Percentiles rank a stretch among this genome's conserved stretches.
phyloP scores from a whole-genome alignment of 2,888 invertebrate genomes.

The Phalera bucephala region DNA sequence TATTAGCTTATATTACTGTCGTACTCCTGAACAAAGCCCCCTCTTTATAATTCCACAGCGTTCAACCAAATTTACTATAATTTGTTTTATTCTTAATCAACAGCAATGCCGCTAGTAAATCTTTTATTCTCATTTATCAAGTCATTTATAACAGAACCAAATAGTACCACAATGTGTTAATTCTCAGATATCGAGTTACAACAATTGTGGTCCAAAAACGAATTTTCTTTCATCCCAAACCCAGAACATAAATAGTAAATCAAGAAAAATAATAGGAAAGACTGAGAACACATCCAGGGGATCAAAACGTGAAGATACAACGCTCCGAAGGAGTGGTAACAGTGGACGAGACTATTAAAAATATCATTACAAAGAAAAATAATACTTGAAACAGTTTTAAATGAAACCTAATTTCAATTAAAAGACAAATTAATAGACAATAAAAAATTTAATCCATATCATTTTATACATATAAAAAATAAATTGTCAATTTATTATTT shows the following conservation, averaged over 20 bases:
- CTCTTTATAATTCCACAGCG: too few species aligned
- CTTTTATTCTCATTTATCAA: too few species aligned
- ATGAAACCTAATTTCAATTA: not conserved
- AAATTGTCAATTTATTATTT: constrained; percentile 19
- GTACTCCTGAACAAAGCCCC: too few species aligned
- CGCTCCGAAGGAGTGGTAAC: not conserved
- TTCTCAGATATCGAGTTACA: constrained; percentile 23
- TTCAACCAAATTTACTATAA: too few species aligned
- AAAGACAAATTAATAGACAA: constrained; percentile 13
- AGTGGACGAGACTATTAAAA: not conserved
- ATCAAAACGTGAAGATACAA: constrained; percentile 20
- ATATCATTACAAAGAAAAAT: too few species aligned
- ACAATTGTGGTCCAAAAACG: constrained; percentile 39
- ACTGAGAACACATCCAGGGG: constrained; percentile 37
- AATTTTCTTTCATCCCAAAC: constrained; percentile 44
- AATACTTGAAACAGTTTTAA: not conserved
- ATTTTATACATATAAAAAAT: constrained; percentile 12
- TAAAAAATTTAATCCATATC: constrained; percentile 26
- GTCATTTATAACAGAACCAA: constrained; percentile 1
- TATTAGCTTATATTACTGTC: too few species aligned
- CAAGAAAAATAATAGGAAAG: constrained; percentile 33
- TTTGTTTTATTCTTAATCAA: too few species aligned
- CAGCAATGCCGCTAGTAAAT: too few species aligned
- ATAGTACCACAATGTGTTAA: constrained; percentile 5
- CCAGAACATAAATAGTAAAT: constrained; percentile 34